Evolutionary conservation across 2,113 vertebrate species (phyloP).

Genomic region (Etia nguti): DNA sequence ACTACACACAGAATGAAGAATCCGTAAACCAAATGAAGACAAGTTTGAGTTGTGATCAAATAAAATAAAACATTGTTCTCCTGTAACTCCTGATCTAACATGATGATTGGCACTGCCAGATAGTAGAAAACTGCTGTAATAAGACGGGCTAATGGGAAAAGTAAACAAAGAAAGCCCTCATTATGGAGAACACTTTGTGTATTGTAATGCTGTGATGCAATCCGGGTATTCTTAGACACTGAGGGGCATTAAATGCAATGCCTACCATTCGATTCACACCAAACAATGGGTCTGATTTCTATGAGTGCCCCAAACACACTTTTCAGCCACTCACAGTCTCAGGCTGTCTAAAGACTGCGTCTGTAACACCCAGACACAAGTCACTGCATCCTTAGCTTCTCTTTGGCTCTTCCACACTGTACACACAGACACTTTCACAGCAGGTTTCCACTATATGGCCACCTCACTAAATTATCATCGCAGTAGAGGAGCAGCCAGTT

Average conservation of each 20-base stretch:
- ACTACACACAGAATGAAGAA: neutral
- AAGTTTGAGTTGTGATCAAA: neutral
- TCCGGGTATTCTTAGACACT: conserved; percentile 31
- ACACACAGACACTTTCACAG: neutral
- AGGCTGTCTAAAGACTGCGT: neutral
- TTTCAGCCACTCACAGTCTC: neutral
- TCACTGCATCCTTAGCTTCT: neutral
- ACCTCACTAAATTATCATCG: neutral
- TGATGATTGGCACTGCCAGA: neutral
- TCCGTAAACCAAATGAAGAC: neutral
- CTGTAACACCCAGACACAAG: neutral
- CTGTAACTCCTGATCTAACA: neutral
- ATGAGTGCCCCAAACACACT: neutral
- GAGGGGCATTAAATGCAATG: conserved; percentile 26
- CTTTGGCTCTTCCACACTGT: neutral
- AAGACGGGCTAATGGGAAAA: neutral
- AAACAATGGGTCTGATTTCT: conserved; percentile 38
- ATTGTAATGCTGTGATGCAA: conserved; percentile 49
- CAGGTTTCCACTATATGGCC: neutral
- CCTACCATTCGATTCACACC: conserved; percentile 11
- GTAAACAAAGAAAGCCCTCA: conserved; percentile 32
- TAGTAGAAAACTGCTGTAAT: conserved; percentile 3
- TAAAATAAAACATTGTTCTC: neutral
- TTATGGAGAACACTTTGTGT: conserved; percentile 19
- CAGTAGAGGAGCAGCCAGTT: neutral